These are phyloP conservation scores for Cordilura impudica DNA, from an alignment of 2,888 invertebrate species.

Conservation along the genomic window DNA sequence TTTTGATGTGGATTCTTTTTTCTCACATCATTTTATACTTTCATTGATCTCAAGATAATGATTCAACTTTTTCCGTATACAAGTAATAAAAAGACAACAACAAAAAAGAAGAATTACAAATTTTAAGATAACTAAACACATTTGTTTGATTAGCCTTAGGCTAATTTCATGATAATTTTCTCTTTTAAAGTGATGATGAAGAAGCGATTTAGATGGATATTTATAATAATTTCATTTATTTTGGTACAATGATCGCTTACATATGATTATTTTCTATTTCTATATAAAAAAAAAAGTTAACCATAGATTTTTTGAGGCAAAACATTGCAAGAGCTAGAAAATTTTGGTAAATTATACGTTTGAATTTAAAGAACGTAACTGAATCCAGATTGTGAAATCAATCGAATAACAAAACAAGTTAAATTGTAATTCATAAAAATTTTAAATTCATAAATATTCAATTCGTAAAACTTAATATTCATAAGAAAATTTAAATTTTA, in stretches of 20 bases:
- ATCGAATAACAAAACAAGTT: too few relatives aligned
- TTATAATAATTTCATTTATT: too few relatives aligned
- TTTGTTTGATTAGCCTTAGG: slow-evolving; percentile 34
- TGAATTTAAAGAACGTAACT: too few relatives aligned
- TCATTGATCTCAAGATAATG: slow-evolving; percentile 12
- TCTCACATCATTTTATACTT: neutral
- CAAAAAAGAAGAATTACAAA: too few relatives aligned
- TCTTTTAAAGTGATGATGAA: slow-evolving; percentile 26
- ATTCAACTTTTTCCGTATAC: neutral
- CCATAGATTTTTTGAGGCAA: neutral
- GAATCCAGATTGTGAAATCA: too few relatives aligned
- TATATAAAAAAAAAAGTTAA: neutral
- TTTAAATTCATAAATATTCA: too few relatives aligned
- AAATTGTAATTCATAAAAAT: too few relatives aligned
- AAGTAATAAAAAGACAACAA: neutral
- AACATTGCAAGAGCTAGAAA: slow-evolving; percentile 19
- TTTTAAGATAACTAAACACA: slow-evolving; percentile 16
- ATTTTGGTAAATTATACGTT: neutral
- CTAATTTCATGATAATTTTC: slow-evolving; percentile 32
- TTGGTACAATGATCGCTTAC: neutral
- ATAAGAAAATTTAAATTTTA: too few relatives aligned
- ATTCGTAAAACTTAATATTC: too few relatives aligned
- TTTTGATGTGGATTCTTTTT: neutral
- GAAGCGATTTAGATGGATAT: too few relatives aligned
- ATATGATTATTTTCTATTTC: neutral